Conservation (phyloP, 23 tunicate genomes). For the Aplidium turbinatum region DNA sequence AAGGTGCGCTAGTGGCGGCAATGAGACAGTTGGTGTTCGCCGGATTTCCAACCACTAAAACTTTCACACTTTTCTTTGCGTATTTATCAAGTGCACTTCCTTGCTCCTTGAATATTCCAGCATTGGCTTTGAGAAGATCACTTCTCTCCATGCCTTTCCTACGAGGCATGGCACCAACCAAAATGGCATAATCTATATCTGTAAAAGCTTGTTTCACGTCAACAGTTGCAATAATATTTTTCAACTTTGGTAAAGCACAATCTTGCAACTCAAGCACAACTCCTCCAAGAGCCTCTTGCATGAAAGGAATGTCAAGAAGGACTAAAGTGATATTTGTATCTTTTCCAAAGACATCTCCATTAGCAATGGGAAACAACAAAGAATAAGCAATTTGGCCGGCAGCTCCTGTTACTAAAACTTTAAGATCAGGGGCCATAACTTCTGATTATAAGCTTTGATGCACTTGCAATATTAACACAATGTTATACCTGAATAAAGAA, state of each 20-base stretch:
- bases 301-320: conserved; percentile 73
- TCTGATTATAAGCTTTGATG: too few species aligned
- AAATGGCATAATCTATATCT: conserved; percentile 87
- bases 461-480: too few species aligned
- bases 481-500: too few species aligned
- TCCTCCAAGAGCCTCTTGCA: conserved; percentile 76
- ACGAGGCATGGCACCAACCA: conserved; percentile 98
- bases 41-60: conserved; percentile 97
- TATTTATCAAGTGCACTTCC: conserved; percentile 81
- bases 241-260: conserved; percentile 91
- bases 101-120: conserved; percentile 81
- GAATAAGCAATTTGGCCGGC: conserved; percentile 99
- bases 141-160: conserved; percentile 97
- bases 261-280: conserved; percentile 92
- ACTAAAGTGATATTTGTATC: conserved; percentile 66
- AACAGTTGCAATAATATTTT: conserved; percentile 68
- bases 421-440: conserved; percentile 42
- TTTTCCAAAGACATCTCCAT: conserved; percentile 97
- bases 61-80: conserved; percentile 94
- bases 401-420: conserved; percentile 98
- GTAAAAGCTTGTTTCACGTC: conserved; percentile 81
- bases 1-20: conserved; percentile 80
- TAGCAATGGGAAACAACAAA: conserved; percentile 78
- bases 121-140: conserved; percentile 90
- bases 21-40: conserved; percentile 98